Evolutionary conservation across 2,113 vertebrate genomes (phyloP).

Genomic region (Caranx melampygus): DNA sequence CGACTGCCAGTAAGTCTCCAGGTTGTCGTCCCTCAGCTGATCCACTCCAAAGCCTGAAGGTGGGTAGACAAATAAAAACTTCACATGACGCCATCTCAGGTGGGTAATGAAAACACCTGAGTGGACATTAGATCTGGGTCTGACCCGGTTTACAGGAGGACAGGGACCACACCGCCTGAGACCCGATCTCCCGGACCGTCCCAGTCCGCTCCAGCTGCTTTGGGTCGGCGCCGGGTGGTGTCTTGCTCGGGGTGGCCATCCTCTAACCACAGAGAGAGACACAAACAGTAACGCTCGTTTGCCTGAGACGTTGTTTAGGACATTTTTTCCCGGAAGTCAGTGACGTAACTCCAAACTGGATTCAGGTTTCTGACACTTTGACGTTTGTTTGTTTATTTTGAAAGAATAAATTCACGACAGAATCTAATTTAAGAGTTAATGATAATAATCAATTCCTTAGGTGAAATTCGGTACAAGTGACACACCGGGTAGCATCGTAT

Average conservation of each 20-base stretch:
- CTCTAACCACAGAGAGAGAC: background rate
- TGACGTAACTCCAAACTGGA: background rate
- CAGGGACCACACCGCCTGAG: constrained; percentile 98
- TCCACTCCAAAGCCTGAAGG: constrained; percentile 95
- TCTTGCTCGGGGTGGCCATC: constrained; percentile 97
- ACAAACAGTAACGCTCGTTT: background rate
- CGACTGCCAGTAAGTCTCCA: constrained; percentile 99
- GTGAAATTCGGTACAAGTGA: background rate
- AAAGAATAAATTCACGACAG: background rate
- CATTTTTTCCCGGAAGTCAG: background rate
- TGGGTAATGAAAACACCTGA: fast-evolving
- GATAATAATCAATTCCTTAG: fast-evolving
- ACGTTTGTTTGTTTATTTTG: background rate
- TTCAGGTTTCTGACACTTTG: background rate
- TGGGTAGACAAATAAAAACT: too few species aligned
- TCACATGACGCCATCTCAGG: background rate
- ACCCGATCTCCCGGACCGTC: constrained; percentile 97
- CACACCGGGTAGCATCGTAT: background rate
- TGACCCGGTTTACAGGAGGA: constrained; percentile 99
- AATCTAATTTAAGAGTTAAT: fast-evolving
- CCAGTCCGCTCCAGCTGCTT: constrained; percentile 98
- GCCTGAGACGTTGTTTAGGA: background rate
- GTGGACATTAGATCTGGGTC: fast-evolving
- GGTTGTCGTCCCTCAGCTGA: constrained; percentile 97
- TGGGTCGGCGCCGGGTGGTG: constrained; percentile 96